phyloP scores from a whole-genome alignment of 2,113 vertebrate species.

The Apeltes quadracus region DNA sequence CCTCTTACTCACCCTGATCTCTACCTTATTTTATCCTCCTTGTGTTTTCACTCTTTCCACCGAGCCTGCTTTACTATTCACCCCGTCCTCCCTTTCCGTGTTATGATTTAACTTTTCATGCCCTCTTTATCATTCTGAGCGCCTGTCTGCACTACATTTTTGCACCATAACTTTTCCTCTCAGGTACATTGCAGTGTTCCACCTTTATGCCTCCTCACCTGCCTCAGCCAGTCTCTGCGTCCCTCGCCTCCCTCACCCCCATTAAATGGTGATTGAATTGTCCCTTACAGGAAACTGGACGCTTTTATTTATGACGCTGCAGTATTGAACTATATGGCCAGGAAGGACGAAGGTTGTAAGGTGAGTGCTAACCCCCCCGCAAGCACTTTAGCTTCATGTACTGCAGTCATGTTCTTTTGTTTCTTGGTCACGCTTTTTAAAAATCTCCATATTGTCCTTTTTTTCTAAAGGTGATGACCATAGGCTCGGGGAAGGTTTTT shows the following conservation, averaged over 20 bases:
- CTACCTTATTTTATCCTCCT: conserved; percentile 68
- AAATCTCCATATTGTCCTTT: conserved; percentile 36
- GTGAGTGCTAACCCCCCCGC: conserved; percentile 76
- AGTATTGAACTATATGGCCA: conserved; percentile 95
- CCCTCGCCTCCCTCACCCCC: conserved; percentile 30
- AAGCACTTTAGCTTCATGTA: conserved; percentile 4
- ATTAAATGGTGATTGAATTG: conserved; percentile 70
- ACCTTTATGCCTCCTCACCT: conserved; percentile 46
- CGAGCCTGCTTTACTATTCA: conserved; percentile 58
- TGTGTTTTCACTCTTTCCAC: conserved; percentile 61
- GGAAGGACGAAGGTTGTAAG: conserved; percentile 95
- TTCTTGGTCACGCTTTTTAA: background rate
- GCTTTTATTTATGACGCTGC: conserved; percentile 95
- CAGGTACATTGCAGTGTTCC: conserved; percentile 31
- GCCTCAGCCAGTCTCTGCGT: conserved; percentile 44
- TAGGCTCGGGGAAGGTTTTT: conserved; percentile 93
- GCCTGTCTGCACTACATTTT: conserved; percentile 36
- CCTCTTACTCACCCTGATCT: conserved; percentile 65
- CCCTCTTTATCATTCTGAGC: conserved; percentile 38
- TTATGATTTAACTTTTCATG: conserved; percentile 70
- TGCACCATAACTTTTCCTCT: conserved; percentile 44
- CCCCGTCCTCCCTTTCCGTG: conserved; percentile 48
- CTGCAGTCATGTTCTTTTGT: background rate
- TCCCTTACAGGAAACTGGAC: conserved; percentile 87
- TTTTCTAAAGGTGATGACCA: conserved; percentile 86